Evolutionary conservation across 1,140 invertebrate species (phyloP).

Genomic region (Halictus rubicundus): DNA sequence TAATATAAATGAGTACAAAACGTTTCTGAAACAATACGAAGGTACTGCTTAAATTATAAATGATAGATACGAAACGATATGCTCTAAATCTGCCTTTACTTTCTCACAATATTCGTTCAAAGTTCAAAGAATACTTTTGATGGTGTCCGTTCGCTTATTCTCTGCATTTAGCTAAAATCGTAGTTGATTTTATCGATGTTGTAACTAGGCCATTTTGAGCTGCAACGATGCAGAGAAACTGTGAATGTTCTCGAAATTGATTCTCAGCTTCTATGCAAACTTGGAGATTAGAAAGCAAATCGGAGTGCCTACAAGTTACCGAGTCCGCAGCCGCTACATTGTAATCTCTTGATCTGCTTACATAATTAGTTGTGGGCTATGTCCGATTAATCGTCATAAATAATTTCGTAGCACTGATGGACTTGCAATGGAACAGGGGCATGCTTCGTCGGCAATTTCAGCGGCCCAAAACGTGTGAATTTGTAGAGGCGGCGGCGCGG

Average conservation of each 20-base stretch:
- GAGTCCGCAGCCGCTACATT: slow-evolving; percentile 25
- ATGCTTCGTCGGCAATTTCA: slow-evolving; percentile 7
- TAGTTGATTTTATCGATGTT: no score
- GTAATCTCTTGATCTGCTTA: slow-evolving; percentile 66
- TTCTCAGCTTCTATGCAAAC: background rate
- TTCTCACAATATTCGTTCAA: no score
- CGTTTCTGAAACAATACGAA: no score
- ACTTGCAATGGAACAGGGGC: slow-evolving; percentile 4
- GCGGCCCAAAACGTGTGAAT: slow-evolving; percentile 19
- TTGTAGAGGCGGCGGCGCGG: background rate
- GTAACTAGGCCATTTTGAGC: no score
- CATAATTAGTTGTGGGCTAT: slow-evolving; percentile 52
- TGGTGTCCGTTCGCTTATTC: no score
- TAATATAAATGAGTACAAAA: no score
- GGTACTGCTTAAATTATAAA: no score
- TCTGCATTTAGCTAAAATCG: no score
- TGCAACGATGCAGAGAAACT: background rate
- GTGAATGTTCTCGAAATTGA: background rate
- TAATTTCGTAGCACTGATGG: slow-evolving; percentile 60
- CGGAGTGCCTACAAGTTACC: background rate
- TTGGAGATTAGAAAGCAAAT: background rate
- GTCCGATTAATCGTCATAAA: slow-evolving; percentile 54
- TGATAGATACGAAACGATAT: no score
- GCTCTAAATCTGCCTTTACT: no score
- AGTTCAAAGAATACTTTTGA: no score